Evolutionary conservation across 1,140 invertebrate genomes (phyloP), one percentile per base, ranked within the genome.

Genomic region (Piezodorus guildinii): DNA sequence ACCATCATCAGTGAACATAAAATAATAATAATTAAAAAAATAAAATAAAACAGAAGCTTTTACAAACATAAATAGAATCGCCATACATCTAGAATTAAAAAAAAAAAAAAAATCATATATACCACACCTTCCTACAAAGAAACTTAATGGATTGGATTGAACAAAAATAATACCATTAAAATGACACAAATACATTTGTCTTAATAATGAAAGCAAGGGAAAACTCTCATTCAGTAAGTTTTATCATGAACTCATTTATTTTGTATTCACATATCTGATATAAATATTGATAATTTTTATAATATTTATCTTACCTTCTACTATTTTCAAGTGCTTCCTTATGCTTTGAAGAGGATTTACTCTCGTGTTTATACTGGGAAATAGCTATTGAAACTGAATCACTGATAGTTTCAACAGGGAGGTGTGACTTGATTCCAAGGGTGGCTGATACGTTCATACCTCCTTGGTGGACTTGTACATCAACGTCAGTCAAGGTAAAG

Each of bases 391-490:
- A 60, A 16, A 66, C 45, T 23, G 25, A n/a, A 39, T 21, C 16
- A 62, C 27, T 17, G 10, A 15, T 1, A 17, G 45, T 54, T 3
- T 58, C 62, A 8, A 58, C 44, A 17, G 65, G 65, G 3, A 66
- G 46, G 30, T 39, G 25, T 10, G 56, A 64, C n/a, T 21, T 51
- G 12, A 66, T 23, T 4, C 44, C 49, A 17, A 66, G 14, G 2
- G 58, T 34, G 8, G 60, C 65, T 1, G 65, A 60, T 14, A 66
- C 62, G 27, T 54, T 64, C 9, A 62, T 44, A 14, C 61, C 46
- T n/a, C 62, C 58, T 23, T 63, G 43, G 46, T 66, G 54, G 2
- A 68, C 65, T 43, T 62, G 60, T 5, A 69, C 60, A n/a, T 52
- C 62, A 21, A 66, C 58, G 30, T 64, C 63, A 8, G 39, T 30